phyloP scores from a whole-genome alignment of 2,797 vertebrate genomes.

The Leucoraja ocellata region DNA sequence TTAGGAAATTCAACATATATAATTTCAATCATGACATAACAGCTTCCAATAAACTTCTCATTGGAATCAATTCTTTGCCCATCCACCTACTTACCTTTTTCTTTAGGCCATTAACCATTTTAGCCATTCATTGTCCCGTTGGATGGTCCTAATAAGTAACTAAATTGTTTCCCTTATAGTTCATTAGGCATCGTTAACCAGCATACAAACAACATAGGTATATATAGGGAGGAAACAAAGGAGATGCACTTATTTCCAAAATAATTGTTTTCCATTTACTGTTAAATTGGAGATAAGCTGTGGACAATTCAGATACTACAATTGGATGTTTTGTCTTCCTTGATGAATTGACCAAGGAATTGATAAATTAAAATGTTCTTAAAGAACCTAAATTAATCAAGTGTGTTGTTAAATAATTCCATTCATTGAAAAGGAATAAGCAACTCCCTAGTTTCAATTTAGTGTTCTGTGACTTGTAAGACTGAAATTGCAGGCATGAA shows the following conservation, averaged over 20 bases:
- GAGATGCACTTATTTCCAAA: background rate
- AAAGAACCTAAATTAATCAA: background rate
- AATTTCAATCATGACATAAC: background rate
- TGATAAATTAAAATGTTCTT: background rate
- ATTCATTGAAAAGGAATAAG: background rate
- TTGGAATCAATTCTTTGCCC: background rate
- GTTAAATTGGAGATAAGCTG: background rate
- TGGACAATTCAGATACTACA: background rate
- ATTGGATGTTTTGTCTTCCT: background rate
- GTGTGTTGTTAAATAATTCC: background rate
- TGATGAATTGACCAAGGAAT: no score
- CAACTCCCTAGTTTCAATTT: background rate
- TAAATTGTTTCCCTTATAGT: background rate
- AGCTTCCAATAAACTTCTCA: background rate
- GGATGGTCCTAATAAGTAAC: background rate
- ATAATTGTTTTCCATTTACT: background rate
- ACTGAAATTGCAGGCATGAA: no score
- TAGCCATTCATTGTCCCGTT: background rate
- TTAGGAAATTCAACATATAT: background rate
- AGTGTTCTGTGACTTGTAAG: background rate
- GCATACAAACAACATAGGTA: background rate
- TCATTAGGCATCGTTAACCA: background rate
- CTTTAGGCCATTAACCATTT: background rate
- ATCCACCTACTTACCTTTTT: background rate
- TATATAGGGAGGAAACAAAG: background rate